Evolutionary conservation across 2,797 vertebrate species (phyloP), one percentile per base, ranked within the genome.

Genomic region (Lates japonicus): DNA sequence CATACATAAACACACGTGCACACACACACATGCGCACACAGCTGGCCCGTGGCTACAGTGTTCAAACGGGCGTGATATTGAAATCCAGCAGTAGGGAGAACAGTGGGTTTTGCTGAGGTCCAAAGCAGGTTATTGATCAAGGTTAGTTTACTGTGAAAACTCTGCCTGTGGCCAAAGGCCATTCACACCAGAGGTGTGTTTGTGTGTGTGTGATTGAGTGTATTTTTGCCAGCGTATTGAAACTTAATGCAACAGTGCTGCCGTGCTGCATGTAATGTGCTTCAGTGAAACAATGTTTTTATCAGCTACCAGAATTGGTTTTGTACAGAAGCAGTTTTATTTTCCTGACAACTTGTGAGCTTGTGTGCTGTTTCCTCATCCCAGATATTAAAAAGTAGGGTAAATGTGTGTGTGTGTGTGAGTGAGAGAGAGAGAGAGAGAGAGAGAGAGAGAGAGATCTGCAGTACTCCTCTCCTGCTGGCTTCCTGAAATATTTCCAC

Each of bases 111-210:
- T 91, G 86, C 88, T 90, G 92, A 92, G 90, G 95, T 95, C 95
- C 92, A 94, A 84, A 94, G 93, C 90, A 91, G 92, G 90, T 93
- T 96, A 96, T 96, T 95, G 95, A 96, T 96, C 94, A 95, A 95
- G 95, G 95, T 95, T 95, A 95, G 94, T 90, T 93, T 93, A 93
- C 91, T 92, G 93, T 90, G 86, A 92, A 95, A 92, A 90, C 92
- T 82, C 87, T 90, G 90, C 91, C 92, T 83, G 78, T 92, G 93
- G 92, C 94, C 91, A 83, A 88, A 90, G 90, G 91, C 90, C 88
- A 82, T 88, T 89, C 88, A 85, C 85, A 84, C 86, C 69, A 87
- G 73, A 83, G 77, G 82, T 77, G 76, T 76, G 71, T 87, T 48
- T 70, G 42, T 76, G 76, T 76, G 73, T 87, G 62, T 74, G 67